phyloP scores from a whole-genome alignment of 2,888 invertebrate genomes.

The Cephus pygmeus region DNA sequence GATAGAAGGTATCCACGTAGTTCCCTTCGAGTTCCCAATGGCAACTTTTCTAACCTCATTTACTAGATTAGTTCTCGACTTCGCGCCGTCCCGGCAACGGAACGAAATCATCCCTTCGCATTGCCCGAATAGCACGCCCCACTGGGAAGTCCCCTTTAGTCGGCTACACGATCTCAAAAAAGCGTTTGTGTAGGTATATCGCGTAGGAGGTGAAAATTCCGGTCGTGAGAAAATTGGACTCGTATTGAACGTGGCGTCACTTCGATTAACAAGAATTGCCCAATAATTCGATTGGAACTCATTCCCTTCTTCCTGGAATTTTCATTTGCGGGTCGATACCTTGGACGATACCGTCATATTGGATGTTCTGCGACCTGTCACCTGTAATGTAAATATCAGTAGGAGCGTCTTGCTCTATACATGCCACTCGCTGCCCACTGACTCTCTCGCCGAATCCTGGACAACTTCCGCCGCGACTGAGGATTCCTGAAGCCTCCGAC shows the following conservation, averaged over 20 bases:
- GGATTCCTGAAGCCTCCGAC: neutral
- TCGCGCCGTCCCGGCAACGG: neutral
- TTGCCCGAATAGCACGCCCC: neutral
- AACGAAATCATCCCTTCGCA: neutral
- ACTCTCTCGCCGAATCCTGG: neutral
- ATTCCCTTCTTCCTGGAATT: neutral
- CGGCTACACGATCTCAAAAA: neutral
- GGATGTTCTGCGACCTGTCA: neutral
- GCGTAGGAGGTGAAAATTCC: neutral
- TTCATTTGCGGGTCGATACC: neutral
- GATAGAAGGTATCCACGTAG: neutral
- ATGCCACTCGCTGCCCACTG: neutral
- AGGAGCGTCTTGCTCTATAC: neutral
- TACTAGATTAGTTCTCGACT: neutral
- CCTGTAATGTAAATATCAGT: neutral
- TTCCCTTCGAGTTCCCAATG: neutral
- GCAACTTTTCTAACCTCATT: neutral
- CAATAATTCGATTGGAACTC: neutral
- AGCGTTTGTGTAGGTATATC: neutral
- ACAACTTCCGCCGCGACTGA: neutral
- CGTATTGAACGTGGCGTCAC: neutral
- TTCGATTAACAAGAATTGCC: neutral
- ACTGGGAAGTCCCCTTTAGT: neutral
- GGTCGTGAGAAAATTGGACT: neutral
- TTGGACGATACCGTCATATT: neutral